A percentile compares a stretch with the other conserved stretches of the same genome.
Conservation (phyloP, 2,888 invertebrate genomes). For the Erebia ligea region DNA sequence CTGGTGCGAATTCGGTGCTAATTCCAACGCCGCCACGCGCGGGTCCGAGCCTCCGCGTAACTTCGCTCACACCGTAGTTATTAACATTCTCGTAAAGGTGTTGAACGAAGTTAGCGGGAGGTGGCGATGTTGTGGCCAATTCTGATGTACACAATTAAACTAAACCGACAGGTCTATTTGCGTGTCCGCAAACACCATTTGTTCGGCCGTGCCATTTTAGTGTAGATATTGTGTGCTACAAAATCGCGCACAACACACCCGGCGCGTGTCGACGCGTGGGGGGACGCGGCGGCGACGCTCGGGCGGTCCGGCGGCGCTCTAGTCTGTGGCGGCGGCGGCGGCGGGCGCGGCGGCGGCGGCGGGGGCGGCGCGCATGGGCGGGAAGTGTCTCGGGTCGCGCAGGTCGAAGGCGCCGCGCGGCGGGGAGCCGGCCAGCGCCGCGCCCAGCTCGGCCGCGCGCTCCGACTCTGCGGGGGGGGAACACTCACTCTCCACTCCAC, state of each 20-base stretch:
- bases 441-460: conserved; percentile 88
- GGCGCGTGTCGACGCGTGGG: background rate
- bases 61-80: too few relatives aligned
- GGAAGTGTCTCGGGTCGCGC: conserved; percentile 92
- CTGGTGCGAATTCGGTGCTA: too few relatives aligned
- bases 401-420: conserved; percentile 88
- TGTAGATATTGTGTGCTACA: too few relatives aligned
- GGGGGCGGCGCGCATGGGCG: conserved; percentile 85
- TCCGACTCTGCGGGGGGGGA: conserved; percentile 84
- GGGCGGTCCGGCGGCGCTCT: background rate
- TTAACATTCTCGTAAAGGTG: too few relatives aligned
- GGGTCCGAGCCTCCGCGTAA: too few relatives aligned
- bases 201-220: too few relatives aligned
- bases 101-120: too few relatives aligned
- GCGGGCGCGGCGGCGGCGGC: conserved; percentile 34
- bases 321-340: conserved; percentile 6
- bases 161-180: too few relatives aligned
- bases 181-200: too few relatives aligned
- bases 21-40: too few relatives aligned
- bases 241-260: background rate
- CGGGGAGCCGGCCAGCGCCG: conserved; percentile 86
- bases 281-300: background rate
- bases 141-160: too few relatives aligned
- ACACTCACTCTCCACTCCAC: background rate
- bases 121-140: too few relatives aligned